These are phyloP conservation scores for Lagenorhynchus albirostris DNA, from an alignment of 2,113 vertebrate species.

Conservation along the genomic window DNA sequence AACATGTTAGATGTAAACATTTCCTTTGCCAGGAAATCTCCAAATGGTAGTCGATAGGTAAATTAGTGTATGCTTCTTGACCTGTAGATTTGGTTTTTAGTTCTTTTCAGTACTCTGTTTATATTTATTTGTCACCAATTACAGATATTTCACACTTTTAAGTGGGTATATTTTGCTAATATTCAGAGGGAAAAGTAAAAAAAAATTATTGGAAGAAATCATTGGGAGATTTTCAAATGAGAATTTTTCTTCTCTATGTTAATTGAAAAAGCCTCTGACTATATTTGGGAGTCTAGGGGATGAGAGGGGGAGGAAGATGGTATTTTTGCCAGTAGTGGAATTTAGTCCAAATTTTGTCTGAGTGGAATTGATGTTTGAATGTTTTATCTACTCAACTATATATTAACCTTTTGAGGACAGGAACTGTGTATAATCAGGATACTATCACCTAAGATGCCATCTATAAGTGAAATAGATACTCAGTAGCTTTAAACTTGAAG, in stretches of 20 bases:
- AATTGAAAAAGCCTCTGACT: not conserved
- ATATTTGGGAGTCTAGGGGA: not conserved
- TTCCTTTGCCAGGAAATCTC: not conserved
- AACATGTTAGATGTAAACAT: not conserved
- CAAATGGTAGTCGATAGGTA: not conserved
- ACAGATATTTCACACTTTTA: not conserved
- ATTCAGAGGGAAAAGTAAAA: not conserved
- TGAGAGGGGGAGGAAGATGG: not conserved
- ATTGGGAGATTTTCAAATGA: not conserved
- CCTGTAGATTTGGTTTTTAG: not conserved
- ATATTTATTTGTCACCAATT: not conserved
- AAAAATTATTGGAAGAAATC: not conserved
- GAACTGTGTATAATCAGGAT: not conserved
- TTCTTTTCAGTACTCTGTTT: not conserved
- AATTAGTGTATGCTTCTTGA: not conserved
- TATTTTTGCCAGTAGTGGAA: not conserved
- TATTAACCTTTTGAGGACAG: not conserved
- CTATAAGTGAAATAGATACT: not conserved
- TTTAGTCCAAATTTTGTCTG: not conserved
- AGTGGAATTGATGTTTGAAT: not conserved
- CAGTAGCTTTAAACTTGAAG: not conserved
- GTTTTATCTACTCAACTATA: not conserved
- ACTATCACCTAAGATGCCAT: not conserved
- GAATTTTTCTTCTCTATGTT: not conserved
- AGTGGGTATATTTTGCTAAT: conserved; percentile 19